Conservation (phyloP, 2,888 invertebrate genomes). For the Oxytorus armatus region DNA sequence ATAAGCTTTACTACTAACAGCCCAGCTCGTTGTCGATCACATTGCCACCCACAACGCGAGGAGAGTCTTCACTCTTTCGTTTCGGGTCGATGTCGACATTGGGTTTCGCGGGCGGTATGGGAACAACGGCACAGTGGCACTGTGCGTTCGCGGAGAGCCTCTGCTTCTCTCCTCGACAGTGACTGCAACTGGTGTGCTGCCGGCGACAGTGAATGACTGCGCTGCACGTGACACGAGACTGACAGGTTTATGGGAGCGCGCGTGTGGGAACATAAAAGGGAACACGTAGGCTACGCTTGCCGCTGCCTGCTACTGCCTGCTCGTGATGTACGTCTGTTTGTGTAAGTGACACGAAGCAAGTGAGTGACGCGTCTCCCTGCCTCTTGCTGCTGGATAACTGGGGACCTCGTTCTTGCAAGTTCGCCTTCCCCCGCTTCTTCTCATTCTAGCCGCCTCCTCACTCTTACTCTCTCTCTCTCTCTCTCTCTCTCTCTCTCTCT, state of each 20-base stretch:
- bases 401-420: slow-evolving; percentile 66
- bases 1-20: not conserved
- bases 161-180: slow-evolving; percentile 65
- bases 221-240: slow-evolving; percentile 84
- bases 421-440: slow-evolving; percentile 47
- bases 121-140: slow-evolving; percentile 61
- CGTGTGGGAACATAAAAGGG: slow-evolving; percentile 83
- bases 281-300: slow-evolving; percentile 80
- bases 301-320: slow-evolving; percentile 70
- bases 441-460: slow-evolving; percentile 15
- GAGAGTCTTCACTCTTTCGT: slow-evolving; percentile 59
- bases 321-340: slow-evolving; percentile 84
- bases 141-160: slow-evolving; percentile 68
- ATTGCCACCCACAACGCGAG: slow-evolving; percentile 38
- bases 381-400: slow-evolving; percentile 64
- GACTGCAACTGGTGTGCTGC: slow-evolving; percentile 77
- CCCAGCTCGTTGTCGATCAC: slow-evolving; percentile 15
- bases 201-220: slow-evolving; percentile 84
- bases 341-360: slow-evolving; percentile 83
- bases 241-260: slow-evolving; percentile 84
- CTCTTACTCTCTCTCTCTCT: no score
- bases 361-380: slow-evolving; percentile 82
- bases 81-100: slow-evolving; percentile 47
- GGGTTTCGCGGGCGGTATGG: slow-evolving; percentile 21
- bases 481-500: slow-evolving; percentile 26